Conservation (phyloP, 2,113 vertebrate genomes). For the Chiloscyllium plagiosum region DNA sequence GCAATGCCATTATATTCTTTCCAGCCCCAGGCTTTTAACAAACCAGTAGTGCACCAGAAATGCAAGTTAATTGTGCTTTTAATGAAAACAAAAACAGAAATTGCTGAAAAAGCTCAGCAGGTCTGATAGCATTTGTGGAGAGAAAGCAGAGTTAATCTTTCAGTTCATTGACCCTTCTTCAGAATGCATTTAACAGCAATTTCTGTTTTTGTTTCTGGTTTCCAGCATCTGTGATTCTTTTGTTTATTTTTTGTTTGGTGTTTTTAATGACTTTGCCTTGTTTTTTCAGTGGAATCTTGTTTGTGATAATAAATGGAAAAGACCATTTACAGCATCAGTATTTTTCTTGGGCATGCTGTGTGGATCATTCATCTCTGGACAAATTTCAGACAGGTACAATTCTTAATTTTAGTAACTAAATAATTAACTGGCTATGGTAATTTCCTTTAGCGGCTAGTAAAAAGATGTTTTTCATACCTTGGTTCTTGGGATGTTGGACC, state of each 20-base stretch:
- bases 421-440: not conserved
- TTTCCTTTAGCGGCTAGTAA: not conserved
- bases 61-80: not conserved
- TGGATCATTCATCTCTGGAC: not conserved
- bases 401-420: not conserved
- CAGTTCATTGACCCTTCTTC: no score
- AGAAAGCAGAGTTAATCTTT: no score
- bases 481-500: no score
- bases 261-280: not conserved
- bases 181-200: no score
- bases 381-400: slow-evolving; percentile 27
- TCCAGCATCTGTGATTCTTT: no score
- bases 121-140: no score
- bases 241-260: no score
- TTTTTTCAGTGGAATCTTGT: slow-evolving; percentile 25
- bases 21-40: not conserved
- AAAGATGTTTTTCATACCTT: no score
- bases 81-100: no score
- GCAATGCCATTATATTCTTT: no score
- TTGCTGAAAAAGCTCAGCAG: no score
- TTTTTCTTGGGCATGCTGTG: not conserved
- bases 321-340: not conserved
- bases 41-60: not conserved
- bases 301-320: not conserved
- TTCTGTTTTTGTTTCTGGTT: no score